Base-by-base conservation (phyloP, 2,797 vertebrate genomes). In the Vespertilio murinus region DNA sequence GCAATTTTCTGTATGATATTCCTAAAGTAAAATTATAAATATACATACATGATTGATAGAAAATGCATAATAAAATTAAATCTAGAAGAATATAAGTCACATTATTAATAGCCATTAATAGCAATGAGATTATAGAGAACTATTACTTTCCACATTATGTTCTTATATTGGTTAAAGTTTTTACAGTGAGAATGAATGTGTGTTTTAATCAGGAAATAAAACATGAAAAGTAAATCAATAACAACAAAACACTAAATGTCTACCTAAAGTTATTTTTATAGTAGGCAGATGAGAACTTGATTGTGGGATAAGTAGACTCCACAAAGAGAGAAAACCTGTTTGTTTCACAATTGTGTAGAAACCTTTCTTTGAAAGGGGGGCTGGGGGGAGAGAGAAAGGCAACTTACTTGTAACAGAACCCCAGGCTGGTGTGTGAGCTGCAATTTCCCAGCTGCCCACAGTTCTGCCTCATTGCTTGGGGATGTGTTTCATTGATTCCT, bases 391-490 rank as follows among this genome's bases (percentile, higher is more conserved):
- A 2, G 52, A 1, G 8, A 20, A 3, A n/a, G 33, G n/a, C n/a
- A 33, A 52, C 30, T 14, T 59, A 28, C 74, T 61, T 79, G 28
- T 71, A 79, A 69, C 12, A 75, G 81, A 89, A 42, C n/a, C 56
- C 45, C 33, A 20, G 83, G 40, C 81, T 75, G 78, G 89, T 77
- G 85, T 88, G 84, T 47, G 84, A 90, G 91, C 93, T 80, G 33
- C 88, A 42, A 0, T 91, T 94, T 95, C 90, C 94, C 96, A 96
- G 95, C 95, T 96, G 96, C 94, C 94, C 89, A 28, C 94, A 88
- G 96, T 97, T 97, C 95, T 96, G 97, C 96, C 95, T 97, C 96
- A 97, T 97, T 97, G 90, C 90, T 23, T 91, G 78, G 87, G 93
- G 97, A 90, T 23, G 93, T 97, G 96, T 96, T 97, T 95, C 96